Percentiles rank a stretch among this genome's conserved stretches.
These are phyloP conservation scores for Trichacis sp. DNA, from an alignment of 2,888 invertebrate genomes.

Conservation along the genomic window DNA sequence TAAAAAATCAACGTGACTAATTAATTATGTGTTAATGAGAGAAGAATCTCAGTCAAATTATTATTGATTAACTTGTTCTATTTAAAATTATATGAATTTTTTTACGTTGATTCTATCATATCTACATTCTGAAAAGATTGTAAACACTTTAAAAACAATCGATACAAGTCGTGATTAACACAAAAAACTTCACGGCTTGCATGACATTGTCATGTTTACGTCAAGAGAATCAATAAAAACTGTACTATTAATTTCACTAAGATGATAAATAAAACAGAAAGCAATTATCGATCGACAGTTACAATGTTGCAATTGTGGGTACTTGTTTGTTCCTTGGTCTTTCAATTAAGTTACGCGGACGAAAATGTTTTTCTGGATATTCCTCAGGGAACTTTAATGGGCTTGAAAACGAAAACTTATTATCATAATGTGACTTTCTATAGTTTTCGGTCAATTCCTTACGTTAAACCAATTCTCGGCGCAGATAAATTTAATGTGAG, in stretches of 20 bases:
- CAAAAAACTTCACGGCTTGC: too few relatives aligned
- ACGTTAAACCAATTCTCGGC: conserved; percentile 55
- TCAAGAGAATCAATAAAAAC: neutral
- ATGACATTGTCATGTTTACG: too few relatives aligned
- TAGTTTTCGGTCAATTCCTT: conserved; percentile 60
- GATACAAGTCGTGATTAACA: too few relatives aligned
- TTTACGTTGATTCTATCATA: too few relatives aligned
- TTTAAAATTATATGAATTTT: too few relatives aligned
- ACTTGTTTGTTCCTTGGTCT: conserved; percentile 34
- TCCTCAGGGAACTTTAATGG: conserved; percentile 55
- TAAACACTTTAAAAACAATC: too few relatives aligned
- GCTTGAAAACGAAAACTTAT: conserved; percentile 50
- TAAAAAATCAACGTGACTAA: too few relatives aligned
- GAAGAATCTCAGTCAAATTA: too few relatives aligned
- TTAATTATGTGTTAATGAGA: too few relatives aligned
- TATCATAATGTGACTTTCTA: conserved; percentile 50
- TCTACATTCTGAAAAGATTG: too few relatives aligned
- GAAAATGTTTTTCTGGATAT: conserved; percentile 53
- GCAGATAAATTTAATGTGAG: conserved; percentile 56
- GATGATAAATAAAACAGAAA: conserved; percentile 6
- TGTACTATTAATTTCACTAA: neutral
- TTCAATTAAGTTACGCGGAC: conserved; percentile 35
- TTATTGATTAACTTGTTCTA: too few relatives aligned
- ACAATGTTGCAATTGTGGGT: conserved; percentile 50
- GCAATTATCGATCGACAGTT: neutral